phyloP scores from a whole-genome alignment of 2,888 invertebrate genomes.

The Gastracanthus pulcherrimus region DNA sequence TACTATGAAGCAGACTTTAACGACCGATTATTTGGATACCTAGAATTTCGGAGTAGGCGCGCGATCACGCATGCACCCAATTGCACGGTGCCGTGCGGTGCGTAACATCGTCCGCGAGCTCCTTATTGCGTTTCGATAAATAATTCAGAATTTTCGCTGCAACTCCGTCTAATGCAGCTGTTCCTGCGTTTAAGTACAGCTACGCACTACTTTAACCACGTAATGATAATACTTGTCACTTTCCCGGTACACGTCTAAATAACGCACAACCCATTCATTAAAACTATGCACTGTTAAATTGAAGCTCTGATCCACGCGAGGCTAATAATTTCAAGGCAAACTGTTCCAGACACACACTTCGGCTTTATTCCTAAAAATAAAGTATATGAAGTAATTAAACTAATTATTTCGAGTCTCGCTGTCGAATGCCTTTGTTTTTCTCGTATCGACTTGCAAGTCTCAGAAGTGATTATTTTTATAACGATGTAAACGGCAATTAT shows the following conservation, averaged over 20 bases:
- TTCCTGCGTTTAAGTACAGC: background rate
- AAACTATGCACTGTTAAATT: conserved; percentile 24
- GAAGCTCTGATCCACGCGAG: conserved; percentile 12
- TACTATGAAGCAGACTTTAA: too few species aligned
- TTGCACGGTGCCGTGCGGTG: background rate
- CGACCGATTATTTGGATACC: too few species aligned
- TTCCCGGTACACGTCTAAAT: conserved; percentile 13
- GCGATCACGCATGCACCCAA: background rate
- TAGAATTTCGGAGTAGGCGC: too few species aligned
- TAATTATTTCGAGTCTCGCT: background rate
- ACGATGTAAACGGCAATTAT: background rate
- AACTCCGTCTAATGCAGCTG: background rate
- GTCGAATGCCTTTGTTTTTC: background rate
- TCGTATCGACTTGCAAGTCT: background rate
- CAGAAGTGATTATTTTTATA: background rate
- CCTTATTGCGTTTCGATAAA: too few species aligned
- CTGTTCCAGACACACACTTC: too few species aligned
- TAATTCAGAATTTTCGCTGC: background rate
- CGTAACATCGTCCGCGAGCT: background rate
- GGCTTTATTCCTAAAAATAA: background rate
- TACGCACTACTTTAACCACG: background rate
- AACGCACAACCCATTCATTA: conserved; percentile 31
- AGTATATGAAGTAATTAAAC: background rate
- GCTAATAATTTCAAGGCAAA: conserved; percentile 36
- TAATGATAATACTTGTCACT: conserved; percentile 27